Conservation (phyloP, 2,113 vertebrate genomes). For the Corvus cornix region DNA sequence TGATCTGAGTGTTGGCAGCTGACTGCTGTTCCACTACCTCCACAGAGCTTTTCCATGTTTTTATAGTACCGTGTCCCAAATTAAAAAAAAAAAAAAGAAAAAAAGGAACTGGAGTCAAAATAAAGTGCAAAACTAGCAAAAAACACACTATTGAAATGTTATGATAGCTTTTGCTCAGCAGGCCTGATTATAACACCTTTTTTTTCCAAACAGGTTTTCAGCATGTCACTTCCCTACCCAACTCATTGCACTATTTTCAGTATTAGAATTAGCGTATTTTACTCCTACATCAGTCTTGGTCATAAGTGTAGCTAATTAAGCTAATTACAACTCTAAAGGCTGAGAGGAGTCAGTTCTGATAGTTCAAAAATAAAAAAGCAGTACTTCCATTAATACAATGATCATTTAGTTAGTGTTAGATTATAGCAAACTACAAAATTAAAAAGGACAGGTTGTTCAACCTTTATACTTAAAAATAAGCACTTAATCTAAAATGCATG, state of each 20-base stretch:
- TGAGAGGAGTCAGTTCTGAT: neutral
- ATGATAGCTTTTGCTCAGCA: neutral
- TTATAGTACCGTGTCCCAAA: neutral
- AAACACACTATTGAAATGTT: neutral
- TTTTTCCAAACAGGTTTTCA: neutral
- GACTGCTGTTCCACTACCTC: neutral
- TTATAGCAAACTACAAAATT: neutral
- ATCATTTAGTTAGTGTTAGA: neutral
- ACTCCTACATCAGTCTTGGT: neutral
- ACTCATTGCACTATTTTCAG: neutral
- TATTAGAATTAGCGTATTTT: neutral
- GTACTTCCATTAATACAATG: neutral
- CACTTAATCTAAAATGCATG: neutral
- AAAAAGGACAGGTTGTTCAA: neutral
- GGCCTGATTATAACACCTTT: neutral
- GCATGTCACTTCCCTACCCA: neutral
- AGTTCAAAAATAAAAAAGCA: neutral
- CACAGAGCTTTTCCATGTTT: neutral
- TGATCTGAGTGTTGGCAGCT: neutral
- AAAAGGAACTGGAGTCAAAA: neutral
- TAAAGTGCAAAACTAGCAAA: neutral
- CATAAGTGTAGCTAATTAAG: neutral
- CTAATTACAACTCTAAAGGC: neutral
- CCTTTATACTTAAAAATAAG: neutral
- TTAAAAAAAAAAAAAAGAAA: neutral